Evolutionary conservation across 2,797 vertebrate genomes (phyloP), one percentile per base, ranked within the genome.

Genomic region (Delichon dasypus): DNA sequence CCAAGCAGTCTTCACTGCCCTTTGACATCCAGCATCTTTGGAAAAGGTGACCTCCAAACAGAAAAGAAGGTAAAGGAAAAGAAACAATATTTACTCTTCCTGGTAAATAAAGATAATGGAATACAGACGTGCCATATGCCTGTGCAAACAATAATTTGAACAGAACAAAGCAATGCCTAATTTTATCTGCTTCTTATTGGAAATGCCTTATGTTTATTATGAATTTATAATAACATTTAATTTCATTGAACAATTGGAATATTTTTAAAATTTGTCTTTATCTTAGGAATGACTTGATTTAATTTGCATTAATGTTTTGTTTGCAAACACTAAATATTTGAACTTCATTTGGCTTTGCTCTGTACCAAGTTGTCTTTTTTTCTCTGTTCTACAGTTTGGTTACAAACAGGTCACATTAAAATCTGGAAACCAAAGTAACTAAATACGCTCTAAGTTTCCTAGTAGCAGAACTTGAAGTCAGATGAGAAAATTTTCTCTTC

Each of bases 281-380:
- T 72, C 60, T 58, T 71, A 36, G 20, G 85, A 95, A 66, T 66
- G 79, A 78, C 65, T 85, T 83, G 62, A 68, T 94, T 95, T 96
- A 95, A 97, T 97, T 97, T 96, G 61, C 68, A 81, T 75, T 62
- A 81, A 73, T 80, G 7, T 89, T 88, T 92, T 94, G 26, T 60
- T 95, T 93, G 27, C 36, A 75, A 91, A 95, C 34, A 93, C 48
- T 85, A 97, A 97, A 96, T 97, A 95, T 96, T 96, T 97, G 90
- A 96, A 95, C 44, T 96, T 97, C 88, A 76, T 88, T 94, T 75
- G 68, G 32, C 88, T 95, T 68, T 71, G 42, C 50, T 95, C 26
- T 85, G 18, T 85, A 84, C 26, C 25, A 65, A 76, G 23, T n/a
- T 78, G 21, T 61, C 86, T 34, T 15, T 16, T 70, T 93, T 74